Conservation (phyloP, 1,140 invertebrate species). For the Microplitis mediator region DNA sequence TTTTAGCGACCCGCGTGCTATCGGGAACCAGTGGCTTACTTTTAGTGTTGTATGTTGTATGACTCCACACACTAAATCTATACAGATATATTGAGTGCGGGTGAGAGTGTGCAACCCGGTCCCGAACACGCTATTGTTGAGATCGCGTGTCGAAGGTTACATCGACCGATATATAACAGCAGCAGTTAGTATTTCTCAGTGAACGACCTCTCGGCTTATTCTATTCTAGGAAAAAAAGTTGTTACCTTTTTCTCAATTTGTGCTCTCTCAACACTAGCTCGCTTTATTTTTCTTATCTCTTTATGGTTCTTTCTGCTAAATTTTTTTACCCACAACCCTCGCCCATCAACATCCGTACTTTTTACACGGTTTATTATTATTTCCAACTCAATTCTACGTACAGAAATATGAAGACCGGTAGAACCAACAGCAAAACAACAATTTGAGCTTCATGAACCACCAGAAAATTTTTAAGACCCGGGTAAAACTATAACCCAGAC, state of each 20-base stretch:
- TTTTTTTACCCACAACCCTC: too few relatives aligned
- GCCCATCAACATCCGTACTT: too few relatives aligned
- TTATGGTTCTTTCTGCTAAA: too few relatives aligned
- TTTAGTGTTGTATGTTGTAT: conserved; percentile 9
- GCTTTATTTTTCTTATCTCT: conserved; percentile 32
- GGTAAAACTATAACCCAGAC: conserved; percentile 36
- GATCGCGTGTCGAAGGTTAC: conserved; percentile 57
- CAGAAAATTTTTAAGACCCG: conserved; percentile 49
- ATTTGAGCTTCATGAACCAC: too few relatives aligned
- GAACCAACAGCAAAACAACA: too few relatives aligned
- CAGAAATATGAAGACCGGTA: too few relatives aligned
- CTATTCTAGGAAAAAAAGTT: not conserved
- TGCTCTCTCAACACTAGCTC: not conserved
- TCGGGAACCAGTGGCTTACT: conserved; percentile 26
- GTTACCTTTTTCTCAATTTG: conserved; percentile 6
- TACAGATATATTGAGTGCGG: not conserved
- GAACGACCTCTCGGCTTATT: conserved; percentile 3
- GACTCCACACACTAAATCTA: too few relatives aligned
- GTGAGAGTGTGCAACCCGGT: not conserved
- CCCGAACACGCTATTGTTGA: conserved; percentile 27
- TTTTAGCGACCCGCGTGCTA: not conserved
- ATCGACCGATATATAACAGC: conserved; percentile 38
- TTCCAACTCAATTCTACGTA: too few relatives aligned
- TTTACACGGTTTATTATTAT: too few relatives aligned
- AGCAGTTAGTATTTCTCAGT: conserved; percentile 3